These are phyloP conservation scores for Euspilapteryx auroguttella DNA, from an alignment of 2,888 invertebrate genomes.

Conservation along the genomic window DNA sequence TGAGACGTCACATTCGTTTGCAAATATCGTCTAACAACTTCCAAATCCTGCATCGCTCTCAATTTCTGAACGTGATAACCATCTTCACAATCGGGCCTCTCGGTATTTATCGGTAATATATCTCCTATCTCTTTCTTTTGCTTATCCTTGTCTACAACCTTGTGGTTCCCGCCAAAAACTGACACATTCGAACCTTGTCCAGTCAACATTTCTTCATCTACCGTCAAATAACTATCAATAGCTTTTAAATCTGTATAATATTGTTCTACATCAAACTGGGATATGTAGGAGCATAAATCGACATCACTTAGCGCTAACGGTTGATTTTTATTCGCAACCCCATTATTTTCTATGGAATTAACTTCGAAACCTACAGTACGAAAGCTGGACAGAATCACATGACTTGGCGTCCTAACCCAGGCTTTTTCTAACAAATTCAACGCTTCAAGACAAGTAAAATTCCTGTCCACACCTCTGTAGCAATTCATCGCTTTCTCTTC, in stretches of 20 bases:
- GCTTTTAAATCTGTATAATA: constrained; percentile 15
- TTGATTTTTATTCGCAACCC: too few species aligned
- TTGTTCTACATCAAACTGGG: constrained; percentile 17
- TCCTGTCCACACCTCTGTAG: constrained; percentile 16
- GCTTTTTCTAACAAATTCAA: constrained; percentile 19
- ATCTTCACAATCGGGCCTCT: constrained; percentile 14
- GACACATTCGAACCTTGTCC: constrained; percentile 22
- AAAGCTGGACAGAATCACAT: too few species aligned
- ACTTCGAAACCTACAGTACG: too few species aligned
- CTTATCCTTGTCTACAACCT: constrained; percentile 9
- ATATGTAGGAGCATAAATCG: too few species aligned
- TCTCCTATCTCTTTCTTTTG: constrained; percentile 12
- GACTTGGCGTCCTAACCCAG: constrained; percentile 15
- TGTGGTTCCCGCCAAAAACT: constrained; percentile 24
- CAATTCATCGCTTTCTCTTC: constrained; percentile 18
- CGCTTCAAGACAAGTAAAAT: constrained; percentile 20
- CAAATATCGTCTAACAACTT: constrained; percentile 17
- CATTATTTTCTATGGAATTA: too few species aligned
- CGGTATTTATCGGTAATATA: constrained; percentile 16
- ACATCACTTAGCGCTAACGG: too few species aligned
- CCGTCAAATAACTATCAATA: constrained; percentile 20
- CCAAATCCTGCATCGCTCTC: constrained; percentile 16
- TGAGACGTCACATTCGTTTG: constrained; percentile 13
- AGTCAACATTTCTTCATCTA: constrained; percentile 22
- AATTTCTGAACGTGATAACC: constrained; percentile 14